phyloP scores from a whole-genome alignment of 92 coral and sea anemone genomes.

The Bergia puertoricense region DNA sequence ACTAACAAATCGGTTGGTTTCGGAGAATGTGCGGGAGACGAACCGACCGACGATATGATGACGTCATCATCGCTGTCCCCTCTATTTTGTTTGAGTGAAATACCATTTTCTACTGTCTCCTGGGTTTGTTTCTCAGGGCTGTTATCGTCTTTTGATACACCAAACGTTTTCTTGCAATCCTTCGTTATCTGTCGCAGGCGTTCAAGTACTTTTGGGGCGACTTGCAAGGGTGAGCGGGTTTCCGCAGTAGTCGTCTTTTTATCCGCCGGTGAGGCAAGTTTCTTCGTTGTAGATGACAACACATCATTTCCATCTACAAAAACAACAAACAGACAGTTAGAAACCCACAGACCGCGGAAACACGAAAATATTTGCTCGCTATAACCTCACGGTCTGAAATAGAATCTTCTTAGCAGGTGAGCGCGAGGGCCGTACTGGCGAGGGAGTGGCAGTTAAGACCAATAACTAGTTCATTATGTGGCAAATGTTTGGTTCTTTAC shows the following conservation, averaged over 20 bases:
- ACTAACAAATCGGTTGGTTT: conserved; percentile 72
- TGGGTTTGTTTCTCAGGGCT: conserved; percentile 7
- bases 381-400: no score
- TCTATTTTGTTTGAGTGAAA: conserved; percentile 35
- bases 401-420: no score
- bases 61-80: conserved; percentile 64
- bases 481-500: no score
- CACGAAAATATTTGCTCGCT: neutral
- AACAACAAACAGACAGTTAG: neutral
- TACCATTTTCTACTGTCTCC: conserved; percentile 10
- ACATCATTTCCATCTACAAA: conserved; percentile 12
- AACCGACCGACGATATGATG: conserved; percentile 92
- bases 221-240: conserved; percentile 45
- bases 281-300: neutral
- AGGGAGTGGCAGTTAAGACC: no score
- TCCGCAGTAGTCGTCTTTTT: neutral
- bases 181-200: conserved; percentile 60
- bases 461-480: no score
- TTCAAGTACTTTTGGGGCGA: conserved; percentile 39
- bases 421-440: no score
- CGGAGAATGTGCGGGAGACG: conserved; percentile 96
- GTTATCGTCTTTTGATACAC: conserved; percentile 3
- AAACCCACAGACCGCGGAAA: neutral
- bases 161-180: conserved; percentile 48
- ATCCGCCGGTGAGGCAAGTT: neutral